Base-by-base conservation (phyloP, 2,888 invertebrate genomes). In the Melieria picta region DNA sequence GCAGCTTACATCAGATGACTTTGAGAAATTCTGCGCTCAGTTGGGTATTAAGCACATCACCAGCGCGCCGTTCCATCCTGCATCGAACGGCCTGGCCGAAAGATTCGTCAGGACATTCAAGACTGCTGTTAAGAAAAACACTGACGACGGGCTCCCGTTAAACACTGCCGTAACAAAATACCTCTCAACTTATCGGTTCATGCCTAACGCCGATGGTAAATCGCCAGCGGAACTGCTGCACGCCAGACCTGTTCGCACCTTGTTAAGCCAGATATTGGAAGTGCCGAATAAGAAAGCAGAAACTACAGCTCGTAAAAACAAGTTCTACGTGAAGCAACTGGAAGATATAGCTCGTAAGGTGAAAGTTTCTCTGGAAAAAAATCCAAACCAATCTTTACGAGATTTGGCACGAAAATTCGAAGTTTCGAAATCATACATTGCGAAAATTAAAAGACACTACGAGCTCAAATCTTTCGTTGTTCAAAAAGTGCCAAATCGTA, bases 21-120 rank as follows among this genome's bases (percentile, higher is more conserved):
- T 80, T 61, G 69, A 78, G 73, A 7, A 57, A 7, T 78, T 79
- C 74, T 77, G 77, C 64, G 55, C 55, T 4, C 58, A 65, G 56
- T 73, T 76, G 60, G 77, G 77, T 16, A 79, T 81, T 13, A 74
- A 75, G 48, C 79, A 80, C 65, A 47, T 77, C 9, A 78, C 77
- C 30, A 77, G 76, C 43, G 74, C 78, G 10, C 76, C 77, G 10
- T 80, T 75, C 52, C 74, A 77, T 65, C 76, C 77, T 7, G 73
- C 73, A 11, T 73, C 68, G 7, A 74, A 74, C 50, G 71, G 72
- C 1, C 61, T 72, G 9, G 65, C 68, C 9, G 71, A 73, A 66
- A 60, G 66, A 5, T 74, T 69, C 45, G 70, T 70, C 4, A 56
- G 64, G 47, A 64, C 70, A 6, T 66, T 70, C 46, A 73, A 73